Evolutionary conservation across 2,797 vertebrate species (phyloP).

Genomic region (Melanotaenia trifasciata): DNA sequence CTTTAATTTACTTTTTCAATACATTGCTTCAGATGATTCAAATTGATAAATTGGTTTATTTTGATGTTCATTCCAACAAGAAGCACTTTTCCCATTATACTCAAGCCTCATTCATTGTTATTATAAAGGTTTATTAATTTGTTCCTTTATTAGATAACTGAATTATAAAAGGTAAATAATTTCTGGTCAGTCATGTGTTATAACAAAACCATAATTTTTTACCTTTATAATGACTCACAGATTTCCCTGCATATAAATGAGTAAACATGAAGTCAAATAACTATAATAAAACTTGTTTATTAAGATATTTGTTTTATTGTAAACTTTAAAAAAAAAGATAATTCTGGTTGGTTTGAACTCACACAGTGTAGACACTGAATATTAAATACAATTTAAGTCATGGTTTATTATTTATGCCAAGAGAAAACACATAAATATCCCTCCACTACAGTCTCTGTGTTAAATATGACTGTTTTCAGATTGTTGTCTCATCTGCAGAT

Average conservation of each 20-base stretch:
- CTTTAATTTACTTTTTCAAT: too few relatives aligned
- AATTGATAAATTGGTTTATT: neutral
- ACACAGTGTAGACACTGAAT: too few relatives aligned
- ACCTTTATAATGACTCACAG: neutral
- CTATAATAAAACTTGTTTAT: neutral
- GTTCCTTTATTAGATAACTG: too few relatives aligned
- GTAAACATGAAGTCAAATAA: neutral
- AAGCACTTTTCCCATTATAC: neutral
- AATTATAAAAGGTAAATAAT: too few relatives aligned
- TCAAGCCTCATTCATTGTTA: neutral
- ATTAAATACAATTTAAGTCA: too few relatives aligned
- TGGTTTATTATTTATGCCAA: neutral
- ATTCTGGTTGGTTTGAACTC: too few relatives aligned
- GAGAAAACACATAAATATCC: neutral
- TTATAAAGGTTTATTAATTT: neutral
- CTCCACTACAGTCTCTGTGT: neutral
- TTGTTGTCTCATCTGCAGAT: neutral
- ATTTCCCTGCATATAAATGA: neutral
- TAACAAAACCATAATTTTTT: neutral
- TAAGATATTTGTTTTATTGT: too few relatives aligned
- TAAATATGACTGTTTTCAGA: neutral
- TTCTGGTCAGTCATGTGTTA: too few relatives aligned
- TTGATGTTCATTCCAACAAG: neutral
- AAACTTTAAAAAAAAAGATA: too few relatives aligned
- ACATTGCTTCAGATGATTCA: neutral